phyloP scores from a whole-genome alignment of 64 coral and sea anemone genomes.

The Actinia tenebrosa region DNA sequence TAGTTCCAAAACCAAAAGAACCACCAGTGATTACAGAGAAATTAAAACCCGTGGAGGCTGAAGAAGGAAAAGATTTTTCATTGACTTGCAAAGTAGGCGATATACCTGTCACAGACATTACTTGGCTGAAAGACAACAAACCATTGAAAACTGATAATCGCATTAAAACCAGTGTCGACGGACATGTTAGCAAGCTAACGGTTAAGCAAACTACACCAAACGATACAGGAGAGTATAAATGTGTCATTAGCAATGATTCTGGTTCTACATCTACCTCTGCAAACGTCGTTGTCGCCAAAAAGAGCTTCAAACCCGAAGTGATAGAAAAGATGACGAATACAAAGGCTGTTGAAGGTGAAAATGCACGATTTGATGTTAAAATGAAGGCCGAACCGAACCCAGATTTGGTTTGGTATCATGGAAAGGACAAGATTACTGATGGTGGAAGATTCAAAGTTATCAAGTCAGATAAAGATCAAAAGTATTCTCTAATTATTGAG shows the following conservation, averaged over 20 bases:
- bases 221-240: constrained; percentile 70
- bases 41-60: constrained; percentile 30
- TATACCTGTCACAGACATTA: constrained; percentile 36
- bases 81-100: constrained; percentile 44
- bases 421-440: constrained; percentile 52
- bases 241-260: constrained; percentile 55
- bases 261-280: constrained; percentile 25
- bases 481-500: constrained; percentile 49
- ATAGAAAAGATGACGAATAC: constrained; percentile 59
- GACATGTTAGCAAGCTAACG: background rate
- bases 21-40: background rate
- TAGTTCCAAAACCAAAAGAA: constrained; percentile 18
- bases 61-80: constrained; percentile 46
- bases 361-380: constrained; percentile 65
- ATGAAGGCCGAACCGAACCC: constrained; percentile 66
- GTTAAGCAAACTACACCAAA: constrained; percentile 4
- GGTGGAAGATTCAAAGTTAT: constrained; percentile 39
- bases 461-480: constrained; percentile 31
- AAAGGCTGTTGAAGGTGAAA: constrained; percentile 66
- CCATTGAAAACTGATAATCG: constrained; percentile 34
- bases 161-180: background rate
- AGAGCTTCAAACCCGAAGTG: constrained; percentile 59
- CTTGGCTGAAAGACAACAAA: constrained; percentile 65
- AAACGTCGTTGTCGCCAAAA: constrained; percentile 49
- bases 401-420: constrained; percentile 73